These are phyloP conservation scores for Chaetogeoica ovagalla DNA, from an alignment of 2,888 invertebrate species.

Conservation along the genomic window DNA sequence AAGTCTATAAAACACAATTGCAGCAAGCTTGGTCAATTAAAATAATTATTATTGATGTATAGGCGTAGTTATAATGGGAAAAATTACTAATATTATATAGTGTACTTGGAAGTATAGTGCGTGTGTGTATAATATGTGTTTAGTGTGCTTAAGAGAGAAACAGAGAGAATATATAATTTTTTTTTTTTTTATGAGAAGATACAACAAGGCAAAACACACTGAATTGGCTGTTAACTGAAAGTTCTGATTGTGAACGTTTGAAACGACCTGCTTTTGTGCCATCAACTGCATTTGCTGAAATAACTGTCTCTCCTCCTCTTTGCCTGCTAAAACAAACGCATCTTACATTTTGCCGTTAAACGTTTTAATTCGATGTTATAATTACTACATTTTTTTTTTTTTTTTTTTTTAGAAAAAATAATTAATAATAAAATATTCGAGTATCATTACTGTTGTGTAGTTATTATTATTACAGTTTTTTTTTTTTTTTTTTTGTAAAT, in stretches of 20 bases:
- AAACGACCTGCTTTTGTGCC: constrained; percentile 90
- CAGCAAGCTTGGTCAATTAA: constrained; percentile 49
- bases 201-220: constrained; percentile 56
- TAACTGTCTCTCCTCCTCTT: constrained; percentile 94
- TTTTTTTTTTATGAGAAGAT: constrained; percentile 49
- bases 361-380: constrained; percentile 7
- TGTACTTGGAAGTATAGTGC: constrained; percentile 19
- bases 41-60: constrained; percentile 22
- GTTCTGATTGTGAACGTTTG: constrained; percentile 52
- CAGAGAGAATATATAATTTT: constrained; percentile 33
- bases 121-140: constrained; percentile 26
- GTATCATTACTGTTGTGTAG: constrained; percentile 13
- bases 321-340: constrained; percentile 67
- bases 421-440: constrained; percentile 17
- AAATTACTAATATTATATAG: background rate
- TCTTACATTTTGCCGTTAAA: constrained; percentile 47
- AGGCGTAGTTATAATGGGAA: constrained; percentile 16
- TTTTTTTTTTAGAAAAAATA: background rate
- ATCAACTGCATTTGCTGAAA: constrained; percentile 95
- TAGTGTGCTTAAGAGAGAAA: constrained; percentile 50
- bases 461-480: constrained; percentile 47
- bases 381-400: background rate
- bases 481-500: constrained; percentile 8
- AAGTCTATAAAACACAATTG: constrained; percentile 47
- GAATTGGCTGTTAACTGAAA: constrained; percentile 53